These are phyloP conservation scores for Aotus griseimembra DNA, from an alignment of 2,797 vertebrate species.

Conservation along the genomic window DNA sequence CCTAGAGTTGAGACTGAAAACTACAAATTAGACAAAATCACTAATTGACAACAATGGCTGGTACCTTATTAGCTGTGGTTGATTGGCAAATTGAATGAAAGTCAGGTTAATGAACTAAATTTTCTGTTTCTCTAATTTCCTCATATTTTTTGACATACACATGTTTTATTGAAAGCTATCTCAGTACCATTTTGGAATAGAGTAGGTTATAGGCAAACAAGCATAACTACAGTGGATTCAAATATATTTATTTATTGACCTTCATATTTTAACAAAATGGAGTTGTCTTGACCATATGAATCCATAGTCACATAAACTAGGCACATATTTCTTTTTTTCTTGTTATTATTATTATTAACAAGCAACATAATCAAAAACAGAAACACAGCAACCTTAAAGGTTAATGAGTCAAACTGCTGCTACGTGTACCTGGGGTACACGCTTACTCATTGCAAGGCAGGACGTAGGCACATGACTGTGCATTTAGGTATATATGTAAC, in stretches of 20 bases:
- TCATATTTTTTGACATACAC: neutral
- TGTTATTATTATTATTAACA: too few relatives aligned
- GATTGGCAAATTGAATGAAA: neutral
- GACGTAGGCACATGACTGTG: too few relatives aligned
- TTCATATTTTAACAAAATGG: constrained; percentile 4
- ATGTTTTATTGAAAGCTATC: neutral
- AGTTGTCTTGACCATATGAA: neutral
- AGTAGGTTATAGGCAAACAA: neutral
- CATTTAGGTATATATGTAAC: too few relatives aligned
- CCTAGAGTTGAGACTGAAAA: neutral
- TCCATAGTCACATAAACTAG: neutral
- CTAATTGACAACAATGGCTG: neutral
- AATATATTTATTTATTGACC: neutral
- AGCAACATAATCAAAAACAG: too few relatives aligned
- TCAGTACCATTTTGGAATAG: neutral
- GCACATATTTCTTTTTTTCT: neutral
- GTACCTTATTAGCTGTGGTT: neutral
- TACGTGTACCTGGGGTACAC: too few relatives aligned
- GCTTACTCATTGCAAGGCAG: too few relatives aligned
- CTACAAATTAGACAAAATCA: neutral
- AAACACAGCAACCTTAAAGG: too few relatives aligned
- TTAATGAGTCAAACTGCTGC: too few relatives aligned
- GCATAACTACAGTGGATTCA: neutral
- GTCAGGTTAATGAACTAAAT: constrained; percentile 8
- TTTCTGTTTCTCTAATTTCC: neutral